Base-by-base conservation (phyloP, 2,113 vertebrate species). In the Donacobius atricapilla region DNA sequence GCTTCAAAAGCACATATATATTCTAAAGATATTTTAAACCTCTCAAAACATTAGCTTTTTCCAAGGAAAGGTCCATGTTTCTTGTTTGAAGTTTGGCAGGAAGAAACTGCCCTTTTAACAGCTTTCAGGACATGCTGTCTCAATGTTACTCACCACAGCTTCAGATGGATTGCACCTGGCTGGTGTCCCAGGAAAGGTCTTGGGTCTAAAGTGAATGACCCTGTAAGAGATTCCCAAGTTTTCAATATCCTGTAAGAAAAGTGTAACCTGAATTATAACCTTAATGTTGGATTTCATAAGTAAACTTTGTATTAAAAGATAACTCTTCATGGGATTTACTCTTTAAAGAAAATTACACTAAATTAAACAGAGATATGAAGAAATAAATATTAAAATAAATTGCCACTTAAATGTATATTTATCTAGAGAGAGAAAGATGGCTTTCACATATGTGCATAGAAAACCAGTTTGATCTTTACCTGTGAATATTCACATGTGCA, bases 81-180 rank as follows among this genome's bases (percentile, higher is more conserved):
- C 45, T 7, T 45, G 13, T n/a, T 61, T 85, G 54, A 90, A 82
- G 5, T 57, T 15, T 48, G 31, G 2, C 13, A 66, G 19, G 37
- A 82, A 78, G 24, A 75, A 85, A 48, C 22, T 44, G 9, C 4
- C 24, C 10, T 48, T 54, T 83, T n/a, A 72, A 39, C 3, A 82
- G 27, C 10, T 47, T 39, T 72, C 18, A 31, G 47, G 17, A 23
- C 30, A 6, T 10, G 5, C 33, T 65, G 4, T 22, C 10, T 48
- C n/a, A 61, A 0, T 65, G 21, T 25, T 35, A 47, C 23, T 73
- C 21, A 47, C 18, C 21, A 15, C 0, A 0, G n/a, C 31, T 90
- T 82, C 47, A 35, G 22, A 16, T 40, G 31, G 12, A 44, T 45
- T 75, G 42, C 11, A 79, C 20, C 39, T 65, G 39, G 15, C 28